phyloP scores from a whole-genome alignment of 2,797 vertebrate species.

The Melanotaenia parkinsoni region DNA sequence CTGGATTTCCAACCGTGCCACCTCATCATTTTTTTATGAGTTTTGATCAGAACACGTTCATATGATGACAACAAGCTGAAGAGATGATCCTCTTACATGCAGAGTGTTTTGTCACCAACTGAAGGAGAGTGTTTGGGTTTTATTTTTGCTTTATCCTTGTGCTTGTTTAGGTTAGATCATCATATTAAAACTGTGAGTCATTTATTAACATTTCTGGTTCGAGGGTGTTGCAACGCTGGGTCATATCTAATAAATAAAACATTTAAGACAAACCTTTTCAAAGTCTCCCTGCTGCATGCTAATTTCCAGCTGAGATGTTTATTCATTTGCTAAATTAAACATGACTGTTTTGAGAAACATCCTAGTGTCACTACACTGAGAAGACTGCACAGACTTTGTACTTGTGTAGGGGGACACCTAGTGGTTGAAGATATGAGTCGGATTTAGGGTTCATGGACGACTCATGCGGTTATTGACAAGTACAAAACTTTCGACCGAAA shows the following conservation, averaged over 20 bases:
- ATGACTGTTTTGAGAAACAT: constrained; percentile 57
- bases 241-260: constrained; percentile 73
- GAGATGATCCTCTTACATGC: constrained; percentile 15
- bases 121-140: neutral
- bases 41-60: constrained; percentile 57
- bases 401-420: constrained; percentile 77
- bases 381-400: constrained; percentile 32
- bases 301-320: constrained; percentile 70
- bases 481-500: neutral
- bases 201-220: constrained; percentile 55
- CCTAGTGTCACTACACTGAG: constrained; percentile 16
- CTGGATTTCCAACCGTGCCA: constrained; percentile 42
- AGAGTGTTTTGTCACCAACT: constrained; percentile 2
- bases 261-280: constrained; percentile 68
- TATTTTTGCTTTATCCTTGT: neutral
- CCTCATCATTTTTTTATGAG: constrained; percentile 67
- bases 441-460: neutral
- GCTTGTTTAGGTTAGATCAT: constrained; percentile 48
- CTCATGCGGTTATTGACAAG: neutral
- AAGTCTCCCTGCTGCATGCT: constrained; percentile 60
- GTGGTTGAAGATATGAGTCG: constrained; percentile 37
- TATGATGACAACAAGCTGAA: constrained; percentile 24
- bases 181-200: constrained; percentile 59
- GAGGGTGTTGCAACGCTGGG: constrained; percentile 43
- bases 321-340: constrained; percentile 72